Base-by-base conservation (phyloP, 2,797 vertebrate genomes). In the Sphaeramia orbicularis region DNA sequence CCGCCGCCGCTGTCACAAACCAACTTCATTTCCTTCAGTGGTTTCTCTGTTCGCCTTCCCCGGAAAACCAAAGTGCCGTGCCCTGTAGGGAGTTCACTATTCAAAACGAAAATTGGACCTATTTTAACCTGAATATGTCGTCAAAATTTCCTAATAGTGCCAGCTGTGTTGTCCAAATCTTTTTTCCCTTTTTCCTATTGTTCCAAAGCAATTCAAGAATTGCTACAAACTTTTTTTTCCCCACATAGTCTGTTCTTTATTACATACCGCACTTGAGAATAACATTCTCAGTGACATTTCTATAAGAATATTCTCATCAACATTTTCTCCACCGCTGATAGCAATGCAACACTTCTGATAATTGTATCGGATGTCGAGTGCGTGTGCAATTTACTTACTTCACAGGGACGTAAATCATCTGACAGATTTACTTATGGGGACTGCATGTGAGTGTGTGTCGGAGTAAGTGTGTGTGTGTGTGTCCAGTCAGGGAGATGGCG, bases 401-500 rank as follows among this genome's bases (percentile, higher is more conserved):
- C 7, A 32, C 30, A 30, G 30, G 30, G 6, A 32, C 30, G 30
- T 32, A 32, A 32, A 32, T 32, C 30, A 8, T 7, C 6, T 6
- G 51, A 54, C 50, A 36, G 32, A 8, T 47, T 47, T 32, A 30
- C 38, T 41, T 32, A 42, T 43, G 40, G 53, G 38, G 14, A 19
- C 61, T 59, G 71, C 60, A 54, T 51, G 69, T 67, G 52, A 69
- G 59, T 65, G 73, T 51, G 51, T 42, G 64, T 65, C 73, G 54
- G 78, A 55, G 72, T 19, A 65, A 44, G 69, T 58, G 82, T 51
- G 55, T 19, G 65, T 44, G 69, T 58, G 82, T 51, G 55, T 44
- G 72, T 83, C 86, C 78, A 78, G 89, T 86, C 75, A 38, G 73
- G 83, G 84, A 85, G 64, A 72, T 66, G 81, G 84, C 83, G 89